Percentiles rank a stretch among this genome's conserved stretches.
Conservation (phyloP, 2,113 vertebrate species). For the Lonchura striata region DNA sequence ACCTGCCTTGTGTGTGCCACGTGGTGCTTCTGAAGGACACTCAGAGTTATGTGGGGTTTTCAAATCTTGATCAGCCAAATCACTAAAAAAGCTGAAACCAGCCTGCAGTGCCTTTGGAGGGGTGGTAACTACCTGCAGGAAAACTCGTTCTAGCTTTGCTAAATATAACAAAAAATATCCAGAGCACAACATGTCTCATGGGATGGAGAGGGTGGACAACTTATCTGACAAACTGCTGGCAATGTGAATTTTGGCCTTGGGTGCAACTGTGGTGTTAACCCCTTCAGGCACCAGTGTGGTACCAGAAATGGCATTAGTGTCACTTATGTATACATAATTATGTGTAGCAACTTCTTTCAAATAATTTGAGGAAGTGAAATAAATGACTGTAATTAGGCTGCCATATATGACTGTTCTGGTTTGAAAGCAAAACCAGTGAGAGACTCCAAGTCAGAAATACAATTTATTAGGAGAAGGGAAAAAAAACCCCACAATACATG, state of each 20-base stretch:
- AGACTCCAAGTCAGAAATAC: too few relatives aligned
- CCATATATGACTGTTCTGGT: background rate
- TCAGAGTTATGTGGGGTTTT: background rate
- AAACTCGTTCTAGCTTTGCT: background rate
- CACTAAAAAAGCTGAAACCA: background rate
- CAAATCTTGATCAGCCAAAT: background rate
- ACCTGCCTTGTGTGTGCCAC: background rate
- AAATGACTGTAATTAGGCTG: constrained; percentile 52
- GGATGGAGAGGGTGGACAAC: background rate
- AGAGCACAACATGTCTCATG: rapidly evolving
- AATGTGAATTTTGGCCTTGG: background rate
- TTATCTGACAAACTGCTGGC: background rate
- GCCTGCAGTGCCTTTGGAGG: background rate
- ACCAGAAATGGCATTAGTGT: background rate
- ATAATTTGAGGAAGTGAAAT: background rate
- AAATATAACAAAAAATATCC: background rate
- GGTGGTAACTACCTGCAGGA: background rate
- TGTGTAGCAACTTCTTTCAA: constrained; percentile 5
- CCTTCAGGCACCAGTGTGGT: background rate
- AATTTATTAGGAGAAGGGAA: too few relatives aligned
- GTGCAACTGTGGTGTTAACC: background rate
- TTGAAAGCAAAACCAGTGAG: too few relatives aligned
- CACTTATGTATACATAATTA: background rate
- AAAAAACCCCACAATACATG: too few relatives aligned
- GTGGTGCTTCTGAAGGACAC: background rate